phyloP scores from a whole-genome alignment of 2,797 vertebrate species.

The Pseudochirops corinnae region DNA sequence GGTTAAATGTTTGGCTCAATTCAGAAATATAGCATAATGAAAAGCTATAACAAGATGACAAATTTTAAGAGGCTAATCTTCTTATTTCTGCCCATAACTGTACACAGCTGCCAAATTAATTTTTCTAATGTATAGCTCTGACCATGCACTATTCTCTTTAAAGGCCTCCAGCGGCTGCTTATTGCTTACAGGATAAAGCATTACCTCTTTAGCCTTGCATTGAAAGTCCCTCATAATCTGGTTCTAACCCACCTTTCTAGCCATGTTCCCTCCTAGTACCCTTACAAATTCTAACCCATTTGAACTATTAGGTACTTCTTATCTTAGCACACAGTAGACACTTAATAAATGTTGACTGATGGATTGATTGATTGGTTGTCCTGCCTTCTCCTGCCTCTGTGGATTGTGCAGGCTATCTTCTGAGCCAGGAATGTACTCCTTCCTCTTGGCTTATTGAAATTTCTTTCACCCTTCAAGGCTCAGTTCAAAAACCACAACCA shows the following conservation, averaged over 20 bases:
- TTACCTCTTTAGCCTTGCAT: background rate
- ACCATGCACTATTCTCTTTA: background rate
- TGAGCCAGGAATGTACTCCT: background rate
- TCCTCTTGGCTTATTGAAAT: background rate
- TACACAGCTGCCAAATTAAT: background rate
- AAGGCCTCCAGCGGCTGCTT: background rate
- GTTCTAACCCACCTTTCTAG: background rate
- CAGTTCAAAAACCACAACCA: background rate
- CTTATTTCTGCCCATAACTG: background rate
- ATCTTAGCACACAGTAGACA: background rate
- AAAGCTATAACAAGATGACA: constrained; percentile 1
- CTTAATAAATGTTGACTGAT: background rate
- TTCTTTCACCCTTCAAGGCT: background rate
- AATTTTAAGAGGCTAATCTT: constrained; percentile 9
- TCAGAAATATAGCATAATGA: constrained; percentile 1
- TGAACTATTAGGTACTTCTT: background rate
- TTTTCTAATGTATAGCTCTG: background rate
- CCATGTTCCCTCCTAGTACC: background rate
- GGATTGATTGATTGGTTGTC: background rate
- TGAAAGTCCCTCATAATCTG: background rate
- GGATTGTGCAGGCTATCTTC: background rate
- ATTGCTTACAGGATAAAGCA: background rate
- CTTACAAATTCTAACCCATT: background rate
- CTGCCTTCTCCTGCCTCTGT: background rate
- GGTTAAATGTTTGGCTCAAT: background rate